A percentile compares a stretch with the other conserved stretches of the same genome.
phyloP scores from a whole-genome alignment of 2,888 invertebrate species.

The Ophion costatus region DNA sequence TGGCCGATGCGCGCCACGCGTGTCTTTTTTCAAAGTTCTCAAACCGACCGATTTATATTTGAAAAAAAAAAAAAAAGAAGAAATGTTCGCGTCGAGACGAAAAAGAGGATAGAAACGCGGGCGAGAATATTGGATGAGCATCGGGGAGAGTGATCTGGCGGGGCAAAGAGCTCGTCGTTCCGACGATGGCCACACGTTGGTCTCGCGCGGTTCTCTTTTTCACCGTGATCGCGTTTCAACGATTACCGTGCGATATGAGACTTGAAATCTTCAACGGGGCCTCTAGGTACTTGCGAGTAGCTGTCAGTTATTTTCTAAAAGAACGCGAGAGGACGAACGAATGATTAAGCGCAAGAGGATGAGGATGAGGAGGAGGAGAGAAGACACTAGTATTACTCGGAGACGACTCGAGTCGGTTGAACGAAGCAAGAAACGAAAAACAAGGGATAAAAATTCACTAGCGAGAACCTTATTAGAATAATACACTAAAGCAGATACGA shows the following conservation, averaged over 20 bases:
- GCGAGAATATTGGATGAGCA: conserved; percentile 73
- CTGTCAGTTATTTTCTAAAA: conserved; percentile 81
- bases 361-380: conserved; percentile 11
- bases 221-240: background rate
- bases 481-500: conserved; percentile 79
- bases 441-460: conserved; percentile 74
- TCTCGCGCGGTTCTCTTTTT: background rate
- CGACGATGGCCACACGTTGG: conserved; percentile 1
- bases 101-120: conserved; percentile 8
- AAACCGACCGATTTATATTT: conserved; percentile 75
- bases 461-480: conserved; percentile 79
- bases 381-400: conserved; percentile 79
- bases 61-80: conserved; percentile 45
- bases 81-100: conserved; percentile 67
- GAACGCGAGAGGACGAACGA: conserved; percentile 51
- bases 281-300: conserved; percentile 67
- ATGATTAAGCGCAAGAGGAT: conserved; percentile 4
- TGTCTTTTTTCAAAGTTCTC: conserved; percentile 77
- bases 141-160: conserved; percentile 74
- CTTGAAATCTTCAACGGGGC: conserved; percentile 46
- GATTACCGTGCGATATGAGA: conserved; percentile 11
- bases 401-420: conserved; percentile 74
- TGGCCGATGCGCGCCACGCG: conserved; percentile 76
- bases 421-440: conserved; percentile 34
- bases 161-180: conserved; percentile 69